Conservation (phyloP, 2,113 vertebrate genomes). For the Myotis brandtii region DNA sequence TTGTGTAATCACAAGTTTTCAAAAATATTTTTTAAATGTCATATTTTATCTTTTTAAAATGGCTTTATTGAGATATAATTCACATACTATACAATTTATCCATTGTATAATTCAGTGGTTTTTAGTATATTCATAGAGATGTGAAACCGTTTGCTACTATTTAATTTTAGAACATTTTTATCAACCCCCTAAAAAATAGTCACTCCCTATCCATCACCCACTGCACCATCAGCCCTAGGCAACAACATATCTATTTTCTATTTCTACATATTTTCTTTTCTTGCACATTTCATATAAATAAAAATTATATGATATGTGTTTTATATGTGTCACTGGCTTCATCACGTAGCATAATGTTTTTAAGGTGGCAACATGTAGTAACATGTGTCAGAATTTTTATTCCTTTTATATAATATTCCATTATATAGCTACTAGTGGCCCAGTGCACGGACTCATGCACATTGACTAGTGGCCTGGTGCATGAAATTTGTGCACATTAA, state of each 20-base stretch:
- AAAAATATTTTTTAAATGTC: conserved; percentile 20
- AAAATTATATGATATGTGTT: neutral
- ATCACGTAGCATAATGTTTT: conserved; percentile 20
- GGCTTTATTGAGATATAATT: neutral
- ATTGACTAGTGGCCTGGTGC: no score
- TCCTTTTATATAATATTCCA: neutral
- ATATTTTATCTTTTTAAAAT: conserved; percentile 11
- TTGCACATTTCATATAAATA: neutral
- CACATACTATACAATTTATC: neutral
- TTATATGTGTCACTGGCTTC: neutral
- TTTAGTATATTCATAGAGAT: neutral
- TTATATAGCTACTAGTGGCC: no score
- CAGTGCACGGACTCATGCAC: no score
- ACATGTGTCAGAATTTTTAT: neutral
- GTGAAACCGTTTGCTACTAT: neutral
- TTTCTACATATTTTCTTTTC: neutral
- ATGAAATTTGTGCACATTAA: no score
- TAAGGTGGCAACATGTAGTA: neutral
- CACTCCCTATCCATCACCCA: neutral
- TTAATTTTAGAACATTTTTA: neutral
- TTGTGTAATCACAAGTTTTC: neutral
- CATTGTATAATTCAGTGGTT: neutral
- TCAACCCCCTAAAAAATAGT: neutral
- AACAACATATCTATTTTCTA: neutral
- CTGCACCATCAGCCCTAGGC: neutral